Evolutionary conservation across 2,797 vertebrate species (phyloP), one percentile per base, ranked within the genome.

Genomic region (Moxostoma hubbsi): DNA sequence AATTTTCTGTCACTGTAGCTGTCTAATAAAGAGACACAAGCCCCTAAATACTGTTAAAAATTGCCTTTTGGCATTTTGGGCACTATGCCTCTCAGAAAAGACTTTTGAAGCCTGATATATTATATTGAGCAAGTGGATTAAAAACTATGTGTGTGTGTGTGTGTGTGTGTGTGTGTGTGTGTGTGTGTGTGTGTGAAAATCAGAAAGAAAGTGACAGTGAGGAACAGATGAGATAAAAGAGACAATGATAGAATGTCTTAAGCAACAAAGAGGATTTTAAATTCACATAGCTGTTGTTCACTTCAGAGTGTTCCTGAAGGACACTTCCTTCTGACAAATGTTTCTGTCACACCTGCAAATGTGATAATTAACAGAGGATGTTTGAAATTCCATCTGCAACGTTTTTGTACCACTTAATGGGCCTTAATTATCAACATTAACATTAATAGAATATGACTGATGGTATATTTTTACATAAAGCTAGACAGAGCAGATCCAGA

Each of bases 291-390:
- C 47, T 76, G 53, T 16, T 51, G 47, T 69, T 69, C 24, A 51
- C 49, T 61, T 77, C 55, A 61, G 24, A 51, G 18, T 47, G 6
- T 68, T 49, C 58, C n/a, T 69, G 57, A 69, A 77, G 7, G 55
- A 69, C 65, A 61, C 24, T 55, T 59, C 46, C 9, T 45, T 68
- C 24, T 53, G 46, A 51, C 55, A 53, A 61, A 68, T 43, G 10
- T 58, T 67, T 76, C 15, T 58, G 63, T 58, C 9, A 57, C 46
- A 77, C 47, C n/a, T 77, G 46, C 57, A 61, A 18, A 61, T 53
- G 18, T 77, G 47, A 59, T 68, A 68, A 74, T 80, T 61, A 59
- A 53, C 16, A 6, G 5, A 7, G 46, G 43, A 49, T 63, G 47
- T 49, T 70, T 64, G 12, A 68, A 69, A 81, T 55, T 75, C 3